Evolutionary conservation across 2,888 invertebrate species (phyloP), one percentile per base, ranked within the genome.

Genomic region (Watsonalla cultraria): DNA sequence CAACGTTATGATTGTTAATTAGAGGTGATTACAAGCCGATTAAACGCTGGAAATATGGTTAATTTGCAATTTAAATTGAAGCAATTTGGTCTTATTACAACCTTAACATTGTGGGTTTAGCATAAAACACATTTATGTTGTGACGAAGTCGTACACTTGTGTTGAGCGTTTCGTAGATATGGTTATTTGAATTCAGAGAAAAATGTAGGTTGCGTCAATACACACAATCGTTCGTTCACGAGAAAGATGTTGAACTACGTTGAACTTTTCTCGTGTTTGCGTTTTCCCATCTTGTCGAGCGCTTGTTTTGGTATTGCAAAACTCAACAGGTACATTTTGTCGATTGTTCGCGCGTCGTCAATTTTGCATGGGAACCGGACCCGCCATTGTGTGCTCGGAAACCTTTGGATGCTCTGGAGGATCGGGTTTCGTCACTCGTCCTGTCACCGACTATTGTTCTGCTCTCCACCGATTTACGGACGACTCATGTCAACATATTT

Each of bases 361-460:
- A 60, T 68, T 65, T 49, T 37, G 62, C 72, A 66, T 68, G 70
- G 69, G 70, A 76, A 74, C 66, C 56, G 53, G 57, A 66, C 56
- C 65, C 62, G 63, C 69, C 64, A 80, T 79, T 79, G 78, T 78
- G 72, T 57, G 54, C 54, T 53, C 59, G 54, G 61, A 62, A 61
- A 73, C 64, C 65, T 76, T 75, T 66, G 66, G 72, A 74, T 69
- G 68, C 73, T 69, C 62, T 66, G 68, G 42, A 42, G 74, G 72
- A 74, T 84, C 77, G 66, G 65, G 73, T 86, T 84, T 78, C 84
- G 74, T 74, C 80, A 82, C 72, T 60, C 62, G 53, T 54, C 51
- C 64, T 71, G 72, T 76, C 77, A 64, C 70, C 15, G 63, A 61
- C 70, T 70, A 80, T 82, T 81, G 83, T 82, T 73, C 69, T 61